Conservation (phyloP, 2,888 invertebrate genomes). For the Macrosoma leucophasiata region DNA sequence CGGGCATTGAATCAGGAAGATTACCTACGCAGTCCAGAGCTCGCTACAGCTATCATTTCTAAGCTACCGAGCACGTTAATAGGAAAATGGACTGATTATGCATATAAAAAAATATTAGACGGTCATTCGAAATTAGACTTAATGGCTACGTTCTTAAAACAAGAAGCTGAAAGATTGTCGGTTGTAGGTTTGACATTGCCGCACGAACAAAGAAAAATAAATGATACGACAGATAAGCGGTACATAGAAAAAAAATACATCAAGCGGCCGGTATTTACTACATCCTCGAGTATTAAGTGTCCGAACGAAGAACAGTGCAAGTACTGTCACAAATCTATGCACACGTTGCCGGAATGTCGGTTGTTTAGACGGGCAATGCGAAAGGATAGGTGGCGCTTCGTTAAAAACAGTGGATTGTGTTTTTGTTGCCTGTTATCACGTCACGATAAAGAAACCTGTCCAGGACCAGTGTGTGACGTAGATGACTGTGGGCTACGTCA, state of each 20-base stretch:
- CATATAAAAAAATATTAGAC: constrained; percentile 8
- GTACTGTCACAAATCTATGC: constrained; percentile 2
- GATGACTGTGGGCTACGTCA: constrained; percentile 18
- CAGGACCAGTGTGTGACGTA: constrained; percentile 11
- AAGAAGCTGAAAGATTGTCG: too few species aligned
- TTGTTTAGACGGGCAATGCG: constrained; percentile 2
- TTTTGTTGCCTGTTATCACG: constrained; percentile 1
- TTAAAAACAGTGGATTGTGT: constrained; percentile 7
- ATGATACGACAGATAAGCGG: not conserved
- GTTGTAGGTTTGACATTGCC: not conserved
- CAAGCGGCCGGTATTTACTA: constrained; percentile 6
- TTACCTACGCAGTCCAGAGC: constrained; percentile 12
- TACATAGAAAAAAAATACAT: not conserved
- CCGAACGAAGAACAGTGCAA: constrained; percentile 1
- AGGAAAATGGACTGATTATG: constrained; percentile 20
- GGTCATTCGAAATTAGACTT: constrained; percentile 14
- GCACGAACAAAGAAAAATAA: not conserved
- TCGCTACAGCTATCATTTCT: constrained; percentile 7
- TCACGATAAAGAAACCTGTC: constrained; percentile 6
- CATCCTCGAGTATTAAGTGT: too few species aligned
- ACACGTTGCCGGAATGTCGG: constrained; percentile 5
- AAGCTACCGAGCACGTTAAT: constrained; percentile 16
- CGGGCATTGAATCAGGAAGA: constrained; percentile 11
- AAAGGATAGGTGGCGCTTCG: constrained; percentile 2
- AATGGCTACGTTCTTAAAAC: constrained; percentile 16